Base-by-base conservation (phyloP, 2,797 vertebrate species). In the Notolepis coatsorum region DNA sequence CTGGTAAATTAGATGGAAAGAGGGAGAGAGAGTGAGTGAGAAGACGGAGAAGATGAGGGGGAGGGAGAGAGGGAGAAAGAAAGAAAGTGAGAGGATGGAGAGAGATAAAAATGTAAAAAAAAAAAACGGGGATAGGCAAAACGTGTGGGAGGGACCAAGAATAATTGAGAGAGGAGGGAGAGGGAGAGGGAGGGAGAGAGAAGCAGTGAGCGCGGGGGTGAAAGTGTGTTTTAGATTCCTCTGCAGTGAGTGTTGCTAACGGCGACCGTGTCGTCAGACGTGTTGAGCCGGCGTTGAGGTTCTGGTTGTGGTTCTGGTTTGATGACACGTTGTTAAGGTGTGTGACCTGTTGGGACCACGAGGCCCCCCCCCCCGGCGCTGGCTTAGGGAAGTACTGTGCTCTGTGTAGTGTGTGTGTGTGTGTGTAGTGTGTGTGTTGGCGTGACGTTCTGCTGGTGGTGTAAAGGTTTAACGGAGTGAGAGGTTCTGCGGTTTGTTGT, bases 341-440 rank as follows among this genome's bases (percentile, higher is more conserved):
- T 28, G 73, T 45, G 79, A 75, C 84, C 85, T 89, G 84, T 87
- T 86, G 70, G 75, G 67, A 76, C 69, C 81, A 70, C 0, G 17
- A 58, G 38, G 66, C 50, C 72, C 43, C 68, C 75, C 56, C 77
- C 73, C 45, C 57, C 39, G n/a, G 42, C 23, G 63, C 71, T 66
- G 54, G 27, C n/a, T 15, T 23, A 20, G 2, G 64, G 3, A 37
- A 55, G 71, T n/a, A n/a, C n/a, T n/a, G n/a, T n/a, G n/a, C n/a
- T n/a, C n/a, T n/a, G n/a, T n/a, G n/a, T n/a, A n/a, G n/a, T n/a
- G n/a, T n/a, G n/a, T n/a, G n/a, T n/a, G n/a, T n/a, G n/a, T n/a
- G n/a, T n/a, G n/a, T n/a, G n/a, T n/a, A n/a, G n/a, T n/a, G n/a
- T n/a, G 46, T 54, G 27, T n/a, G 54, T 54, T 23, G 65, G 65